phyloP scores from a whole-genome alignment of 1,140 invertebrate species.

The Solenopsis fugax region DNA sequence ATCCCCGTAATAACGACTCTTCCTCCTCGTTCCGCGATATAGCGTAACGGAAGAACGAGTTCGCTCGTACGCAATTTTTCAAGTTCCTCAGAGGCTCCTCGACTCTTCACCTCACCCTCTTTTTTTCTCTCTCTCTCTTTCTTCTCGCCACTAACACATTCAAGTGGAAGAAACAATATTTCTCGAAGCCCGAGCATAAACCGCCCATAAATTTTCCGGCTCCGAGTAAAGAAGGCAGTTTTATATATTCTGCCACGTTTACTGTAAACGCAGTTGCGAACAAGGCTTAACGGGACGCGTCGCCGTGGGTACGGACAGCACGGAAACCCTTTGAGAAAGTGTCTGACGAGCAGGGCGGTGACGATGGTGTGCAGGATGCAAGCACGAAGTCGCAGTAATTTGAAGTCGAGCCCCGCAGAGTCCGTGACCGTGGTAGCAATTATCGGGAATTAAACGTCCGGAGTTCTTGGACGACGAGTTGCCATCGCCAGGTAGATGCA shows the following conservation, averaged over 20 bases:
- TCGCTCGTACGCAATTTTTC: conserved; percentile 60
- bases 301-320: background rate
- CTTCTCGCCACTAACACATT: background rate
- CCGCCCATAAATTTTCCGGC: conserved; percentile 52
- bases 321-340: background rate
- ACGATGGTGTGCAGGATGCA: background rate
- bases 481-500: conserved; percentile 39
- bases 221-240: background rate
- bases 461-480: conserved; percentile 42
- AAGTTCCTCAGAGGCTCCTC: background rate
- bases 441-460: conserved; percentile 74
- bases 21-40: conserved; percentile 28
- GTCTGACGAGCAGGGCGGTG: background rate
- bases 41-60: conserved; percentile 28
- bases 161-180: conserved; percentile 66
- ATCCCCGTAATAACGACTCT: conserved; percentile 43
- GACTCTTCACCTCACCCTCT: background rate
- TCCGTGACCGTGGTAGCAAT: conserved; percentile 70
- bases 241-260: conserved; percentile 23
- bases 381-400: conserved; percentile 63
- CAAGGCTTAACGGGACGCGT: conserved; percentile 4
- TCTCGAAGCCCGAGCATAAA: conserved; percentile 51
- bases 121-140: background rate
- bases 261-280: conserved; percentile 43
- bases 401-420: conserved; percentile 52